Percentiles rank a stretch among this genome's conserved stretches.
phyloP scores from a whole-genome alignment of 2,113 vertebrate genomes.

The Perca schrenkii region DNA sequence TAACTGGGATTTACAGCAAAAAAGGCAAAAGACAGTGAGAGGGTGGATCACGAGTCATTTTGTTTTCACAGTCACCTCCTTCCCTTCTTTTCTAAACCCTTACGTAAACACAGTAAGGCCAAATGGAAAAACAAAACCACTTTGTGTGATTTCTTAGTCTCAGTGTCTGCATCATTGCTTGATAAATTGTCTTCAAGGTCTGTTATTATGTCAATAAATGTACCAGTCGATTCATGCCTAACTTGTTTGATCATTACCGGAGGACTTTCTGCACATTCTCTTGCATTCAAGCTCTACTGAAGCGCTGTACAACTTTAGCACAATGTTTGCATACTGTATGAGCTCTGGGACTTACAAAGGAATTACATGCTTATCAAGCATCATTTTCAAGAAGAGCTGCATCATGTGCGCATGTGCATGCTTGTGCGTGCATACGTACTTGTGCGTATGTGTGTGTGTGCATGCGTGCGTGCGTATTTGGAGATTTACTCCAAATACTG shows the following conservation, averaged over 20 bases:
- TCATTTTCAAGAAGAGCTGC: slow-evolving; percentile 29
- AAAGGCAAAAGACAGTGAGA: neutral
- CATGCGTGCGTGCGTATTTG: neutral
- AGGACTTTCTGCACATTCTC: neutral
- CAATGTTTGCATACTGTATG: slow-evolving; percentile 40
- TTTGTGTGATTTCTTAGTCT: slow-evolving; percentile 2
- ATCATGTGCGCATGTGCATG: neutral
- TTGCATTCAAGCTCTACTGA: neutral
- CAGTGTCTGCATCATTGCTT: neutral
- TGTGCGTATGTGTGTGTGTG: neutral
- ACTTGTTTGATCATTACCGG: neutral
- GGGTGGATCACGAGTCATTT: neutral
- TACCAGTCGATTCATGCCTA: slow-evolving; percentile 2
- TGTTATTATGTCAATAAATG: neutral
- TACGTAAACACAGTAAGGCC: neutral
- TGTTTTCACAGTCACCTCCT: neutral
- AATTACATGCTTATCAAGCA: slow-evolving; percentile 51
- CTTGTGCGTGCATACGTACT: neutral
- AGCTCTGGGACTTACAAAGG: slow-evolving; percentile 38
- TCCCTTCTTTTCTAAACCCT: neutral
- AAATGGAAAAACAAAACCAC: slow-evolving; percentile 5
- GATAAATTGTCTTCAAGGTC: slow-evolving; percentile 7
- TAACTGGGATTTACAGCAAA: neutral
- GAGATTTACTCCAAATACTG: slow-evolving; percentile 21
- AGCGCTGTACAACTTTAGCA: neutral